phyloP scores from a whole-genome alignment of 2,888 invertebrate genomes.

The Ormyrus thymus region DNA sequence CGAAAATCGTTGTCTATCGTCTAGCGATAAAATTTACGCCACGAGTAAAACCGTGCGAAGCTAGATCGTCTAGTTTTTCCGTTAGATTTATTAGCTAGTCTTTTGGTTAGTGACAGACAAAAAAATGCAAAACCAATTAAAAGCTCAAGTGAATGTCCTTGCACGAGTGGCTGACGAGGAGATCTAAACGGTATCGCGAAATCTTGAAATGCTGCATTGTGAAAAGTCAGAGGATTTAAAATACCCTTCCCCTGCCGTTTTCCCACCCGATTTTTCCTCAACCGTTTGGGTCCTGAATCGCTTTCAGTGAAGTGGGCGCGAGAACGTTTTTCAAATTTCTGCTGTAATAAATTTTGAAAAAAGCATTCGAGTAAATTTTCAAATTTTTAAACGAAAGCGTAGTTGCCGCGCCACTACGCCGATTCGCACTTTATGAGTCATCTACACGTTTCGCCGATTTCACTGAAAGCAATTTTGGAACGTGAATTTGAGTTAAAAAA shows the following conservation, averaged over 20 bases:
- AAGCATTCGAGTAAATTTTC: neutral
- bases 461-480: slow-evolving; percentile 27
- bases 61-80: slow-evolving; percentile 55
- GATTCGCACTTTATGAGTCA: too few species aligned
- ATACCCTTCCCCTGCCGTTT: neutral
- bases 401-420: neutral
- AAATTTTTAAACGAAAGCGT: neutral
- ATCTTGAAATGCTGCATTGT: slow-evolving; percentile 1
- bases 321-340: neutral
- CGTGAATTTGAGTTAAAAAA: slow-evolving; percentile 3
- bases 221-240: neutral
- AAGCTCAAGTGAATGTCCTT: slow-evolving; percentile 25
- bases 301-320: neutral
- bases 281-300: slow-evolving; percentile 16
- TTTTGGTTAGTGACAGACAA: slow-evolving; percentile 46
- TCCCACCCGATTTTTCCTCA: neutral
- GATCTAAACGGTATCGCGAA: neutral
- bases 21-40: slow-evolving; percentile 53
- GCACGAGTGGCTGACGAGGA: slow-evolving; percentile 15
- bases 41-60: slow-evolving; percentile 53
- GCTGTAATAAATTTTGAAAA: slow-evolving; percentile 3
- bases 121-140: slow-evolving; percentile 21
- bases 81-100: slow-evolving; percentile 52
- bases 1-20: slow-evolving; percentile 55
- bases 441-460: neutral